Evolutionary conservation across 2,113 vertebrate species (phyloP), one percentile per base, ranked within the genome.

Genomic region (Salvator merianae): DNA sequence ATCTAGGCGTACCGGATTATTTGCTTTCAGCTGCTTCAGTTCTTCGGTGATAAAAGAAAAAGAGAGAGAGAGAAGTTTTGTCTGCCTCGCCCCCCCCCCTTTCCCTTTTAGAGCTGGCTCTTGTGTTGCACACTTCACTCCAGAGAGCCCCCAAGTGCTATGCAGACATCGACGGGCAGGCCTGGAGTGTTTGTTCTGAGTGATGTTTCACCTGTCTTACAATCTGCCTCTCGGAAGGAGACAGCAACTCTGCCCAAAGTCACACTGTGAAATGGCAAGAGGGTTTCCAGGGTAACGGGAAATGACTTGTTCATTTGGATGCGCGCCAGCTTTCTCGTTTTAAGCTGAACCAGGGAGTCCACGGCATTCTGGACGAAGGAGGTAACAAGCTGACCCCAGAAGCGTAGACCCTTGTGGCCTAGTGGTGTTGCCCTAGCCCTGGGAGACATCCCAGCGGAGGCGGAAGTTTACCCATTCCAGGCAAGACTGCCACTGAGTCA

Each of bases 121-220:
- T 2, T 1, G 50, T 0, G 1, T 4, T 22, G 38, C 30, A 1
- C 72, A 0, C 85, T 84, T 74, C 75, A 13, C 5, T 77, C n/a
- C 43, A 0, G 38, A 26, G 83, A 24, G 32, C 74, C 3, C 30
- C 36, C 65, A 2, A 53, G 81, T 13, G 76, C 84, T 81, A 26
- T 9, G 1, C 74, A 63, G 71, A 59, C 5, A 78, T 24, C 43
- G 32, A 74, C 40, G 62, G 70, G 16, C 12, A 59, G n/a, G 32
- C 32, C 14, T 71, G 66, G 26, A 28, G 50, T 66, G 62, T 40
- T 65, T 78, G 26, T 55, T 69, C 63, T 34, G 26, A 53, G 34
- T 38, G 20, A 47, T 71, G 34, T 53, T 38, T 81, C 68, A 55
- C 69, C 34, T 71, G 34, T 16, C 69, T 28, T 36, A 26, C 65